Evolutionary conservation across 2,113 vertebrate species (phyloP).

Genomic region (Ceyx melanurus): DNA sequence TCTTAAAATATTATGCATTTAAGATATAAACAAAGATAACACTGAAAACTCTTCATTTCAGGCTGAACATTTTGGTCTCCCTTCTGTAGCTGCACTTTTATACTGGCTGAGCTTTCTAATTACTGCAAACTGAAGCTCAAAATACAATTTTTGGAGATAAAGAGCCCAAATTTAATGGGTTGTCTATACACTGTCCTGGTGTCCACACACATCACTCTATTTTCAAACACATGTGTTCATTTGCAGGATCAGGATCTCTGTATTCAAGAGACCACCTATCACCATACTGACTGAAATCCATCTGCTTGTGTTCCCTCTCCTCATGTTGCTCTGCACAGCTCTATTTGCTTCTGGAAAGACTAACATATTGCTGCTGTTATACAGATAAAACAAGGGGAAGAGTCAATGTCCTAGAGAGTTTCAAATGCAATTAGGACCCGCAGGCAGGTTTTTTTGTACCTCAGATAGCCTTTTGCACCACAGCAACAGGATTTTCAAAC

Average conservation of each 20-base stretch:
- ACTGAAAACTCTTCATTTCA: neutral
- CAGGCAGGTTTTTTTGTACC: neutral
- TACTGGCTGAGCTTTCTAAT: neutral
- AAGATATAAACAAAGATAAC: neutral
- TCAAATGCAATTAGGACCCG: neutral
- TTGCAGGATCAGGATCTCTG: neutral
- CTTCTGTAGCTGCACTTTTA: neutral
- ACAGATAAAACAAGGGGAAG: neutral
- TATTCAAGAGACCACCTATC: neutral
- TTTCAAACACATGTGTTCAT: neutral
- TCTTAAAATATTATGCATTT: neutral
- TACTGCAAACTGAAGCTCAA: neutral
- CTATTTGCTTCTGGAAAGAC: neutral
- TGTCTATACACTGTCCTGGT: neutral
- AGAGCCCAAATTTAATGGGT: neutral
- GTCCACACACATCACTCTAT: neutral
- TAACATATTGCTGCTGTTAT: accelerated
- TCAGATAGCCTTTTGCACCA: neutral
- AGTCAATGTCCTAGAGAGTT: neutral
- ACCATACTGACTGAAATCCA: neutral
- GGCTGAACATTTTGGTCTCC: neutral
- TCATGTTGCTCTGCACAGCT: neutral
- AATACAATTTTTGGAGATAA: neutral
- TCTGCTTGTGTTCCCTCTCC: accelerated
- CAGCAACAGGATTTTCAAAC: neutral